Conservation (phyloP, 2,888 invertebrate genomes). For the Polydrusus pterygomalis region DNA sequence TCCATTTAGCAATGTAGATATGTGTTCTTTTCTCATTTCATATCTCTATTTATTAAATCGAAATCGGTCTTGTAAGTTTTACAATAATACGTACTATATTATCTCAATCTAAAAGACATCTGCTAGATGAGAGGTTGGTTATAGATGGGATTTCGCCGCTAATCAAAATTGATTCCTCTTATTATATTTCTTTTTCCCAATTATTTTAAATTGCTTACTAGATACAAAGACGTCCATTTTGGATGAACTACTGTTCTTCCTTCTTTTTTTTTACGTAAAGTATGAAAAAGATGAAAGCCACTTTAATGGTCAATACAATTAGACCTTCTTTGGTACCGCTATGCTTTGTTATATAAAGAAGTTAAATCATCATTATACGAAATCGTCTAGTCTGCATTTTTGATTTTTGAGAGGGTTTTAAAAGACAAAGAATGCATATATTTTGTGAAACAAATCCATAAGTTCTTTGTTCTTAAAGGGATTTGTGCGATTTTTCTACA, state of each 20-base stretch:
- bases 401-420: too few species aligned
- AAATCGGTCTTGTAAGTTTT: background rate
- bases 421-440: too few species aligned
- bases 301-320: conserved; percentile 22
- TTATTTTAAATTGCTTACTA: conserved; percentile 43
- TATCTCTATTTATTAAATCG: too few species aligned
- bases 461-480: too few species aligned
- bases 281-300: conserved; percentile 23
- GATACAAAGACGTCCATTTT: conserved; percentile 38
- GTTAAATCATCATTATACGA: background rate
- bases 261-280: background rate
- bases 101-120: conserved; percentile 14
- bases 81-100: background rate
- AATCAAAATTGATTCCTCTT: conserved; percentile 7
- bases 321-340: background rate
- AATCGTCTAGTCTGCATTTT: too few species aligned
- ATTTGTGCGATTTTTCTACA: too few species aligned
- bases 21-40: too few species aligned
- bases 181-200: conserved; percentile 35
- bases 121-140: background rate
- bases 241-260: conserved; percentile 38
- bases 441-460: too few species aligned
- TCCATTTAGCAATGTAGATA: too few species aligned
- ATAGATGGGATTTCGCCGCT: too few species aligned
- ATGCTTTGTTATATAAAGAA: background rate